Base-by-base conservation (phyloP, 2,888 invertebrate species). In the Erebia ligea region DNA sequence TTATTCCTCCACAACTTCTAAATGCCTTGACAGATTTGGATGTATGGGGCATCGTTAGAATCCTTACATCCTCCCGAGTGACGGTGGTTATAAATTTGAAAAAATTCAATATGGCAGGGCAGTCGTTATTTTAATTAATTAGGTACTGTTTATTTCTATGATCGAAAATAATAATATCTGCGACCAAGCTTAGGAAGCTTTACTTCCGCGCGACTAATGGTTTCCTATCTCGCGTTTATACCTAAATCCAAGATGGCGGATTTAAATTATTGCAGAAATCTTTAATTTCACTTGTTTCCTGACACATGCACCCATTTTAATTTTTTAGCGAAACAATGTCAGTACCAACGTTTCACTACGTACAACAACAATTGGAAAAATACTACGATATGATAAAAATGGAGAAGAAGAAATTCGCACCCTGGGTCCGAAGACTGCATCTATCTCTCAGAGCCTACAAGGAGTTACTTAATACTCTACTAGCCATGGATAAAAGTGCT, bases 331-430 rank as follows among this genome's bases (percentile, higher is more conserved):
- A 99, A 92, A 99, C 99, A 1, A 95, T 99, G 95, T 97, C 98
- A 19, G 95, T 98, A 5, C 96, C 97, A 75, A 96, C 97, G 80
- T 99, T 99, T 89, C 98, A 99, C 91, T 98, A 98, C 89, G 97
- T 99, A 10, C 98, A 99, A 88, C 97, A 97, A 79, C 97, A 98
- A 90, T 95, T 99, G 94, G 98, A 98, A 82, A 95, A 95, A 75
- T 97, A 96, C 84, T 95, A 95, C 83, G 98, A 98, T 82, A 96
- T 97, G 96, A 96, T 98, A 82, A 90, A 94, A 77, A 94, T 95
- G 62, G 98, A 99, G 84, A 99, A 98, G 91, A 97, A 97, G 83
- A 97, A 97, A 84, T 95, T 95, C 75, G 90, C 94, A 6, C 89
- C 95, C 50, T 99, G 98, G 98, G 96, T 97, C 11, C 95, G 95